Conservation (phyloP, 53 echinoderm and acorn worm genomes). For the Echinarachnius parma region DNA sequence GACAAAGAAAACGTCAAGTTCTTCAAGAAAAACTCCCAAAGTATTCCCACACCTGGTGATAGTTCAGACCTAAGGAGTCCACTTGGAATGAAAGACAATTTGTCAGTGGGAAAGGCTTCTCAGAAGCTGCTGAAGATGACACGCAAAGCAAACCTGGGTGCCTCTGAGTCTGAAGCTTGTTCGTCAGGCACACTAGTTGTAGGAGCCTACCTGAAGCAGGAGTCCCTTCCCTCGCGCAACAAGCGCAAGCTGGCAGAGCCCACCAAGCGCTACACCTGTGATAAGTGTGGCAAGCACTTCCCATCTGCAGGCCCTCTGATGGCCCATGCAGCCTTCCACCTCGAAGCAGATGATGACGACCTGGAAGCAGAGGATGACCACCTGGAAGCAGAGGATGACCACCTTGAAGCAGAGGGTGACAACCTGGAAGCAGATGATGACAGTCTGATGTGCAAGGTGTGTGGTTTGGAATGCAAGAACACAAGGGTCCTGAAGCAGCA, state of each 20-base stretch:
- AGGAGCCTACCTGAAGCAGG: background rate
- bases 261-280: background rate
- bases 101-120: too few relatives aligned
- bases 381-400: too few relatives aligned
- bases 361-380: too few relatives aligned
- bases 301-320: constrained; percentile 5
- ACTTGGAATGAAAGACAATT: too few relatives aligned
- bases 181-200: too few relatives aligned
- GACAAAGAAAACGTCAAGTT: constrained; percentile 2
- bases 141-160: too few relatives aligned
- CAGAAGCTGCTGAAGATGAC: too few relatives aligned
- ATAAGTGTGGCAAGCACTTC: constrained; percentile 18
- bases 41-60: background rate
- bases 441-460: constrained; percentile 33
- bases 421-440: too few relatives aligned
- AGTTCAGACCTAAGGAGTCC: background rate
- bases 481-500: constrained; percentile 23
- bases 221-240: background rate
- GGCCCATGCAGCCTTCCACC: constrained; percentile 14
- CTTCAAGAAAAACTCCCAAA: background rate
- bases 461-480: constrained; percentile 33
- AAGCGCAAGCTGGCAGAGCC: background rate
- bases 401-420: too few relatives aligned
- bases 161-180: too few relatives aligned
- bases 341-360: constrained; percentile 14